A percentile compares a stretch with the other conserved stretches of the same genome.
phyloP scores from a whole-genome alignment of 1,140 invertebrate genomes.

The Steinernema khuongi region DNA sequence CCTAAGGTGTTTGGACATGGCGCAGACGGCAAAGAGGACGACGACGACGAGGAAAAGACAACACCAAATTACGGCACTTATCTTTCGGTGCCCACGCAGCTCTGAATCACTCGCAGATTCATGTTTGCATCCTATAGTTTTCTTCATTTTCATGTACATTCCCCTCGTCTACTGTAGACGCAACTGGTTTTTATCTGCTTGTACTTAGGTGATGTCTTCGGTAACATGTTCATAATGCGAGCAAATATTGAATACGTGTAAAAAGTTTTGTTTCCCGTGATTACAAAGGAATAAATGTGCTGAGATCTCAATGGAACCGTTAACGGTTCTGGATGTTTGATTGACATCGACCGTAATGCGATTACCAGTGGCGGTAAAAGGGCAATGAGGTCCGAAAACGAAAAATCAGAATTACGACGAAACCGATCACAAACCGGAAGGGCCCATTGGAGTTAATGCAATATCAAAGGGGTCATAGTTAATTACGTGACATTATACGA shows the following conservation, averaged over 20 bases:
- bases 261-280: not conserved
- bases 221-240: not conserved
- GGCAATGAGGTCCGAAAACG: not conserved
- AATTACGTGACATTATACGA: not conserved
- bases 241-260: slow-evolving; percentile 15
- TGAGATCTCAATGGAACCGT: not conserved
- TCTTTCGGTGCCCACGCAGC: not conserved
- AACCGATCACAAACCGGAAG: not conserved
- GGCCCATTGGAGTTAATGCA: too few relatives aligned
- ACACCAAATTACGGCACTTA: slow-evolving; percentile 6
- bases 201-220: not conserved
- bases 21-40: not conserved
- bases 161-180: not conserved
- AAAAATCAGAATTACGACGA: not conserved
- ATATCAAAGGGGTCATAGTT: not conserved
- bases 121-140: not conserved
- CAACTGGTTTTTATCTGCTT: not conserved
- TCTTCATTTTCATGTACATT: not conserved
- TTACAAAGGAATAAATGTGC: not conserved
- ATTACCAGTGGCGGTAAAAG: not conserved
- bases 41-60: not conserved
- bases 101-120: not conserved
- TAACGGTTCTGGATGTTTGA: not conserved
- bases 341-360: not conserved
- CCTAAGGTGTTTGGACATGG: not conserved